Evolutionary conservation across 2,113 vertebrate species (phyloP), one percentile per base, ranked within the genome.

Genomic region (Oryzias celebensis): DNA sequence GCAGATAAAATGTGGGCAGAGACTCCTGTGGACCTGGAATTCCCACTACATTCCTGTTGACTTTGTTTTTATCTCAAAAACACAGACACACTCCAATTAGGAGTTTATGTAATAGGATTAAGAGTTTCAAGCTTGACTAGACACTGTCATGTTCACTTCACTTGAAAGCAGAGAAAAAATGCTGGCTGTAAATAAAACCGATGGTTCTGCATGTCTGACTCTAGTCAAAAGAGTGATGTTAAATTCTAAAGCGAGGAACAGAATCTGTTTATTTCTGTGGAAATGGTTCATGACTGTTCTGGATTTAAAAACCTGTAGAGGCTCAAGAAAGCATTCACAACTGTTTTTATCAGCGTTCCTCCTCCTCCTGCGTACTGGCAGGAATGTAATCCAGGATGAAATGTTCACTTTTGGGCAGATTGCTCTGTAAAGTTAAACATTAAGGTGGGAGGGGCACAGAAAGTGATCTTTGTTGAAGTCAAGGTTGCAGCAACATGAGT

Each of bases 1-100:
- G 65, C 28, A 65, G 83, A 57, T 62, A 80, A 64, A 68, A 80
- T 24, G 62, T 49, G 43, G 67, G 75, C 6, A 52, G 47, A 57
- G 73, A 51, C 36, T 62, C 20, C 7, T 58, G 52, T 5, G 20
- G 36, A n/a, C 42, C 22, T 58, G 23, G 4, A 58, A 17, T 16
- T 42, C 47, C 24, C 31, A 24, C 4, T 13, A n/a, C 31, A 13
- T 46, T 45, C 8, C 10, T 26, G 23, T 17, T 46, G 16, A 46
- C 43, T 24, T 24, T 52, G 4, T 36, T 36, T 36, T 36, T 36
- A 36, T 2, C 36, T 36, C 12, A 8, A 10, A 14, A 22, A 22
- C 14, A n/a, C 12, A 57, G 13, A 7, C 3, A 44, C 13, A 14
- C 24, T 12, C 16, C 53, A 42, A 2, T 28, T 22, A 14, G 3